Conservation (phyloP, 2,888 invertebrate genomes). For the Plebejus argus region DNA sequence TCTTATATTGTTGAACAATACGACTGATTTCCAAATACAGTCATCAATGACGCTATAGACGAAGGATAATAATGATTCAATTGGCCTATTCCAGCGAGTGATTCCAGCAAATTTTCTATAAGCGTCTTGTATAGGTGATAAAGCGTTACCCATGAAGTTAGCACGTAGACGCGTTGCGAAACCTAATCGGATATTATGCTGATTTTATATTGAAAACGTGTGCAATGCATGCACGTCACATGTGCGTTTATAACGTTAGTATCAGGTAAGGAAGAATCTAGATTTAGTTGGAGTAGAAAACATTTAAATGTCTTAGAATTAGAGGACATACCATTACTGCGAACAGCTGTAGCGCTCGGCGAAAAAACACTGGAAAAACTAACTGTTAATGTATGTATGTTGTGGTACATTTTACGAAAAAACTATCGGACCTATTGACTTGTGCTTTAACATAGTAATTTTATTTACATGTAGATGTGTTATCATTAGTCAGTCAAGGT, state of each 20-base stretch:
- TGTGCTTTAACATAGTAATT: too few species aligned
- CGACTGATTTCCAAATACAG: not conserved
- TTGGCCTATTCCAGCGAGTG: not conserved
- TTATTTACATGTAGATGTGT: too few species aligned
- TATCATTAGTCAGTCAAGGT: too few species aligned
- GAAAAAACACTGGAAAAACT: too few species aligned
- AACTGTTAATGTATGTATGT: too few species aligned
- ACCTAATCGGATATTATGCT: slow-evolving; percentile 53
- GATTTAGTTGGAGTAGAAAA: not conserved
- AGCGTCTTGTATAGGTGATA: slow-evolving; percentile 13
- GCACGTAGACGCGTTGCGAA: slow-evolving; percentile 42
- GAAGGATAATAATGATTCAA: not conserved
- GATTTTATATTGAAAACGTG: slow-evolving; percentile 54
- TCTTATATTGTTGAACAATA: not conserved
- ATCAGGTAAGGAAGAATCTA: not conserved
- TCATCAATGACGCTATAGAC: not conserved
- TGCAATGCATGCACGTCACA: slow-evolving; percentile 32
- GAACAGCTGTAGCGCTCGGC: too few species aligned
- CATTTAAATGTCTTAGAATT: not conserved
- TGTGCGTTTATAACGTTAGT: slow-evolving; percentile 11
- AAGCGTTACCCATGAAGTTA: not conserved
- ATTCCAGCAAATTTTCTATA: slow-evolving; percentile 15
- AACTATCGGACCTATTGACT: too few species aligned
- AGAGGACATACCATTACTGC: not conserved
- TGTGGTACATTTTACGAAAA: too few species aligned